phyloP scores from a whole-genome alignment of 2,888 invertebrate genomes.

The Metalampra italica region DNA sequence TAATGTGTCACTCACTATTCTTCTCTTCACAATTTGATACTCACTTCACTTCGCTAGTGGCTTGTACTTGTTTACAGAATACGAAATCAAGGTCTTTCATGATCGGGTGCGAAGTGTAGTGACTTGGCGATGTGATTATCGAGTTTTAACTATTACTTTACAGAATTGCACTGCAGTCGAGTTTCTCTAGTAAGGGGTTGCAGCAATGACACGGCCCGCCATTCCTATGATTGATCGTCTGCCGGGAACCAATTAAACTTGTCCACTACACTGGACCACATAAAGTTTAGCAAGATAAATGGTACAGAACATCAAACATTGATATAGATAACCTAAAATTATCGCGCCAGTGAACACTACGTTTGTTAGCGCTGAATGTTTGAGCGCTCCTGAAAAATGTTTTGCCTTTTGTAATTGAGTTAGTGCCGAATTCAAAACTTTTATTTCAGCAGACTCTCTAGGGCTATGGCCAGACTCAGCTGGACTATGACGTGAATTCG shows the following conservation, averaged over 20 bases:
- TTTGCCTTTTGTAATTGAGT: background rate
- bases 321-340: slow-evolving; percentile 4
- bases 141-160: too few species aligned
- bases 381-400: background rate
- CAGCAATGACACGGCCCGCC: slow-evolving; percentile 42
- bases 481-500: too few species aligned
- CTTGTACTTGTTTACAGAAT: too few species aligned
- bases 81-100: too few species aligned
- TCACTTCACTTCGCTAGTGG: too few species aligned
- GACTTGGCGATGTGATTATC: too few species aligned
- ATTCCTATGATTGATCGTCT: slow-evolving; percentile 60
- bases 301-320: slow-evolving; percentile 32
- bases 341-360: background rate
- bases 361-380: background rate
- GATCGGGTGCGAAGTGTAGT: too few species aligned
- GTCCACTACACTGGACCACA: slow-evolving; percentile 56
- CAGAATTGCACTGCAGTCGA: too few species aligned
- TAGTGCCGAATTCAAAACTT: background rate
- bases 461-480: background rate
- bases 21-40: too few species aligned
- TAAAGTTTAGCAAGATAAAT: slow-evolving; percentile 57
- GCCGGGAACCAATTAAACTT: slow-evolving; percentile 69
- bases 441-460: background rate
- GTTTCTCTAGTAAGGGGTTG: background rate
- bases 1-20: too few species aligned